Evolutionary conservation across 2,888 invertebrate genomes (phyloP), one percentile per base, ranked within the genome.

Genomic region (Agrypnus murinus): DNA sequence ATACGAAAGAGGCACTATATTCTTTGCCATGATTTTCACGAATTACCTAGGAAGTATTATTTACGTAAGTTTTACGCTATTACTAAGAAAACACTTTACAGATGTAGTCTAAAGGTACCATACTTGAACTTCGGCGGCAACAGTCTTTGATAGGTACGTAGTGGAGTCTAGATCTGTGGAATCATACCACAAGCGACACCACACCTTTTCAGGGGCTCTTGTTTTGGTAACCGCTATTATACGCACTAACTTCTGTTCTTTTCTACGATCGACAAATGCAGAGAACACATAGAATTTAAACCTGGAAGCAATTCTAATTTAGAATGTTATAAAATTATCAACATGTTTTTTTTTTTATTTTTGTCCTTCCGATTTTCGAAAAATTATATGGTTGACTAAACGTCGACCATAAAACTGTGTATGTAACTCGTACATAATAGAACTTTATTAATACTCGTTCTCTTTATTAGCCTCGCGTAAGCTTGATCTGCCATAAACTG

Each of bases 11-110:
- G 7, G 97, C 97, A 82, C 95, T 95, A 86, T 95, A 97, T 82
- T 95, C 95, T 25, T 97, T 87, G 83, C 95, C 96, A 96, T 96
- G 97, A 83, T 97, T 96, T 84, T 97, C 97, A 15, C 96, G 89
- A 69, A 97, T 96, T 2, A 95, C 91, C 93, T 91, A 79, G 40
- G 80, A 46, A 15, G 5, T 46, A 66, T 60, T 60, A 48, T n/a
- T 17, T 12, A 60, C 53, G 40, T 60, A 60, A 59, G 60, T 50
- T 48, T 40, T 38, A n/a, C n/a, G n/a, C n/a, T 32, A 66, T 66
- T 38, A 34, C 43, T 65, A 45, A 12, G 17, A 38, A 65, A 38
- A 25, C 58, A 12, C 10, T 8, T n/a, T 25, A 58, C 34, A 34
- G 14, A 57, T 19, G 40, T 58, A 25, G 12, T 43, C 12, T 43